A percentile compares a stretch with the other conserved stretches of the same genome.
These are phyloP conservation scores for Echiichthys vipera DNA, from an alignment of 2,797 vertebrate species.

Conservation along the genomic window DNA sequence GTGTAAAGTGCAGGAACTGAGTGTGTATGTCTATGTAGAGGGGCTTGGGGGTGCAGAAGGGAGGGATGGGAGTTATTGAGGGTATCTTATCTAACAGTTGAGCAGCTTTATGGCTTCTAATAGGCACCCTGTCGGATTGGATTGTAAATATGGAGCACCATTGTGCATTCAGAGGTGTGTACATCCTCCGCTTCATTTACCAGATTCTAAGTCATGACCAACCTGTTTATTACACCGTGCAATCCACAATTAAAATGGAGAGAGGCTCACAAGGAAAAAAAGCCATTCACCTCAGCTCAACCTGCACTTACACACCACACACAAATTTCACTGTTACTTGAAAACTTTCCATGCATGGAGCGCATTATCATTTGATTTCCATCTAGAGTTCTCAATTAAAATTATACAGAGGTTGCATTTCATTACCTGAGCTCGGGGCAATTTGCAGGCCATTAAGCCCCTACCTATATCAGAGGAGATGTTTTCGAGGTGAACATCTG, in stretches of 20 bases:
- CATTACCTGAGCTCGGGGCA: conserved; percentile 85
- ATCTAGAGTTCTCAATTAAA: conserved; percentile 88
- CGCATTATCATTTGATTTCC: conserved; percentile 86
- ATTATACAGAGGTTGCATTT: conserved; percentile 87
- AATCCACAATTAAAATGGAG: conserved; percentile 83
- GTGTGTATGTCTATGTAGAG: conserved; percentile 20
- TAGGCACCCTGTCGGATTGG: conserved; percentile 76
- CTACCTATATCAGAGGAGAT: conserved; percentile 85
- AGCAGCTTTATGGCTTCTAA: conserved; percentile 78
- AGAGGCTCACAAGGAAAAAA: conserved; percentile 69
- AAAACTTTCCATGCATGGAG: conserved; percentile 83
- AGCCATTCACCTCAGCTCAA: conserved; percentile 69
- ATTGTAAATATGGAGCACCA: conserved; percentile 82
- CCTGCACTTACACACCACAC: conserved; percentile 77
- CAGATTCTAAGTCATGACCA: conserved; percentile 80
- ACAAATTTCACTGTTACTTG: conserved; percentile 81
- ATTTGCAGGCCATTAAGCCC: conserved; percentile 86
- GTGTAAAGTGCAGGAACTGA: conserved; percentile 22
- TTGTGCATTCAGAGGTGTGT: conserved; percentile 78
- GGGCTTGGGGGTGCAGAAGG: neutral
- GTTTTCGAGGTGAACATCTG: conserved; percentile 88
- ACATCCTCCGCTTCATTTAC: conserved; percentile 81
- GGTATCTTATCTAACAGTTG: conserved; percentile 76
- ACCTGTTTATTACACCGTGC: conserved; percentile 77
- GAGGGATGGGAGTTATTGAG: conserved; percentile 56